These are phyloP conservation scores for Momotus momota DNA, from an alignment of 2,797 vertebrate genomes.

Conservation along the genomic window DNA sequence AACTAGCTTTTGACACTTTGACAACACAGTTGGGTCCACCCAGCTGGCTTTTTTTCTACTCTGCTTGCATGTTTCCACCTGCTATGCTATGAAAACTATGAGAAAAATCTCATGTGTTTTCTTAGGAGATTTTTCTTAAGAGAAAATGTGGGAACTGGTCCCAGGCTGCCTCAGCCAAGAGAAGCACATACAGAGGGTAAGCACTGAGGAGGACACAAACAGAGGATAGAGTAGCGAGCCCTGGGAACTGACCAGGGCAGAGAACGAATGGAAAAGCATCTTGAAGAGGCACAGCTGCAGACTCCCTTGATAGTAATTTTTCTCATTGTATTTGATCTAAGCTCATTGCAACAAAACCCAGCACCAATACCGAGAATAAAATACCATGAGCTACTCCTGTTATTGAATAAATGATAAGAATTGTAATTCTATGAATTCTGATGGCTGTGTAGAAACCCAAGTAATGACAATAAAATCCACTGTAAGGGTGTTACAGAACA, in stretches of 20 bases:
- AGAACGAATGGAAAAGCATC: not conserved
- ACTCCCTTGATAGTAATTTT: not conserved
- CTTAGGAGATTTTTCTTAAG: not conserved
- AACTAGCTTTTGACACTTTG: not conserved
- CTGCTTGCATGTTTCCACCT: not conserved
- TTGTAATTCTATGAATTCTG: not conserved
- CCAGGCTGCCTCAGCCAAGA: not conserved
- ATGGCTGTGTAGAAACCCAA: not conserved
- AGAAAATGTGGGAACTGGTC: not conserved
- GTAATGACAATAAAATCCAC: not conserved
- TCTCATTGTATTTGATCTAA: not conserved
- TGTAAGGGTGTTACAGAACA: rapidly evolving
- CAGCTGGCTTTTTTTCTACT: not conserved
- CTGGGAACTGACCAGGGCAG: not conserved
- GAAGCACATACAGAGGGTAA: rapidly evolving
- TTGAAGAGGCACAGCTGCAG: rapidly evolving
- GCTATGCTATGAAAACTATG: not conserved
- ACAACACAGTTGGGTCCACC: not conserved
- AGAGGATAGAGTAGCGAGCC: not conserved
- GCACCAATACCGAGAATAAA: not conserved
- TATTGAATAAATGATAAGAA: not conserved
- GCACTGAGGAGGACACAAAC: not conserved
- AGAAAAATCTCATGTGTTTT: constrained; percentile 12
- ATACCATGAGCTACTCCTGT: not conserved
- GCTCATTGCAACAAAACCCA: not conserved